A percentile compares a stretch with the other conserved stretches of the same genome.
These are phyloP conservation scores for Cylindroiulus punctatus DNA, from an alignment of 2,888 invertebrate species.

Conservation along the genomic window DNA sequence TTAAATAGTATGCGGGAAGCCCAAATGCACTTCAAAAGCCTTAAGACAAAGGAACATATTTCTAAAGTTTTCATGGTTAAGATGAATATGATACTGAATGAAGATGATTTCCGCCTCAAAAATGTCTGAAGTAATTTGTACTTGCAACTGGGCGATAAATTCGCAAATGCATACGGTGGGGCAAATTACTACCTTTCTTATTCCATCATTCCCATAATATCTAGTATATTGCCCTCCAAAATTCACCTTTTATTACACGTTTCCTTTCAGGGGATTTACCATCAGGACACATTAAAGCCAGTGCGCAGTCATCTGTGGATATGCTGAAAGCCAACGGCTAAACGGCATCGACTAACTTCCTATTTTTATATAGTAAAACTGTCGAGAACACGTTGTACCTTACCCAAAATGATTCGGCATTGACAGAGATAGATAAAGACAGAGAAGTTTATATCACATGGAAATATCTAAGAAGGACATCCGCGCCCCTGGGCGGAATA, in stretches of 20 bases:
- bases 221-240: neutral
- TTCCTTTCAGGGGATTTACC: slow-evolving; percentile 19
- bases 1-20: too few species aligned
- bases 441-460: neutral
- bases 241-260: slow-evolving; percentile 23
- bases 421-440: neutral
- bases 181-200: neutral
- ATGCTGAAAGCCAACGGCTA: slow-evolving; percentile 28
- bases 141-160: neutral
- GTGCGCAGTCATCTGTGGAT: neutral
- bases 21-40: too few species aligned
- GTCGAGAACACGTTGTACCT: neutral
- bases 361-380: neutral
- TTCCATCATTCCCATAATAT: neutral
- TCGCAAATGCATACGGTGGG: neutral
- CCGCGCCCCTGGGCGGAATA: neutral
- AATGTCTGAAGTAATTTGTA: neutral
- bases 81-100: too few species aligned
- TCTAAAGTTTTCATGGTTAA: too few species aligned
- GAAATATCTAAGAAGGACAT: neutral
- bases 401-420: neutral
- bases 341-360: neutral
- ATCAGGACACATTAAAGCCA: slow-evolving; percentile 12
- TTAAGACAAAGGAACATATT: too few species aligned
- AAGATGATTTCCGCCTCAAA: too few species aligned